These are phyloP conservation scores for Magallana gigas DNA, from an alignment of 1,140 invertebrate genomes.

Conservation along the genomic window DNA sequence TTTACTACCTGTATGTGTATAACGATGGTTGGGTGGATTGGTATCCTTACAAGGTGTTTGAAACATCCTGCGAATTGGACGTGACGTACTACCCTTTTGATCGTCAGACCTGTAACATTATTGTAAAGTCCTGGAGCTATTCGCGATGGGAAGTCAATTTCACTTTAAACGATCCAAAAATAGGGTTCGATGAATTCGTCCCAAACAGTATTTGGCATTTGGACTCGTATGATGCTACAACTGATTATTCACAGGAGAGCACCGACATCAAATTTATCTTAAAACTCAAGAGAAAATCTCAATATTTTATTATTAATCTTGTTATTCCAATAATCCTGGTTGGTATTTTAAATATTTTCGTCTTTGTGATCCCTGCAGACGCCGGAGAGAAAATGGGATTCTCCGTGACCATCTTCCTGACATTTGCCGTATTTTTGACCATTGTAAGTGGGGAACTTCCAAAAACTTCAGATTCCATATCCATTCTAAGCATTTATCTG, in stretches of 20 bases:
- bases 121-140: conserved; percentile 7
- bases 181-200: conserved; percentile 18
- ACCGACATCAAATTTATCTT: background rate
- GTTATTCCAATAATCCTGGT: background rate
- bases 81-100: conserved; percentile 3
- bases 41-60: conserved; percentile 19
- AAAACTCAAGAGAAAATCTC: background rate
- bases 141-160: background rate
- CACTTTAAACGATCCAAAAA: too few species aligned
- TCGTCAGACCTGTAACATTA: conserved; percentile 2
- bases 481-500: background rate
- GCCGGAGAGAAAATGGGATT: conserved; percentile 23
- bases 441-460: background rate
- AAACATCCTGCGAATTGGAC: background rate
- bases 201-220: conserved; percentile 9
- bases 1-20: background rate
- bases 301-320: background rate
- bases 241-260: background rate
- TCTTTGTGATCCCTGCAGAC: conserved; percentile 13
- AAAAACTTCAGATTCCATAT: background rate
- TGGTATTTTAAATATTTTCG: background rate
- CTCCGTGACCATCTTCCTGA: background rate
- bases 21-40: background rate
- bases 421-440: conserved; percentile 10
- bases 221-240: too few species aligned